Evolutionary conservation across 2,797 vertebrate species (phyloP), one percentile per base, ranked within the genome.

Genomic region (Neosilurus mollespiculum): DNA sequence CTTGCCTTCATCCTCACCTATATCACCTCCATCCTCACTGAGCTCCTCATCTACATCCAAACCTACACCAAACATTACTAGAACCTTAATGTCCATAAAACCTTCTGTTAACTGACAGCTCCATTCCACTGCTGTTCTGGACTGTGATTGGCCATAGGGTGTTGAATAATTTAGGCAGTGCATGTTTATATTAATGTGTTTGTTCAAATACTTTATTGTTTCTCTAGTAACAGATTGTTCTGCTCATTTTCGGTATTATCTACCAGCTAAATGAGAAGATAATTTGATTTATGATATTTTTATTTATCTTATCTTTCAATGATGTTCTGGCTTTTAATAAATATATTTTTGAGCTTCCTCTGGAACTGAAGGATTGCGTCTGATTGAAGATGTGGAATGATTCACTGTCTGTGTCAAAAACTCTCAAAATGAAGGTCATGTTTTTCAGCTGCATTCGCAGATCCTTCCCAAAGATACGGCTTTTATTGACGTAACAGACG

Each of bases 391-490:
- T 51, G 15, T 11, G 24, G 15, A 56, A 30, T 73, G 71, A 56
- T 56, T 73, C 53, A 73, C 9, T 0, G 15, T 73, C 71, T 73
- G 71, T 30, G 24, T 30, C 71, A 56, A 30, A 56, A 18, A 24
- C 18, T 24, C 11, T 9, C 9, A 0, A 15, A 71, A 71, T 71
- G 4, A 71, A 71, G 22, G 69, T 43, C 0, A n/a, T 20, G 71
- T 54, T 73, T 73, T 54, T 56, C 71, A 30, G n/a, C 71, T 20
- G 16, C 71, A 56, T 73, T 73, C 16, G 53, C 51, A 73, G 71
- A 73, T 73, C 71, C 16, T 73, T 56, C 53, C 18, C 51, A 73
- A 56, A 56, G 71, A 73, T 73, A 51, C 9, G 0, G 24, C 24
- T 18, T 54, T 56, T 73, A 56, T 51, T 73, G 71, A 73, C 16